Conservation (phyloP, 2,113 vertebrate species). For the Heterotilapia buettikoferi region DNA sequence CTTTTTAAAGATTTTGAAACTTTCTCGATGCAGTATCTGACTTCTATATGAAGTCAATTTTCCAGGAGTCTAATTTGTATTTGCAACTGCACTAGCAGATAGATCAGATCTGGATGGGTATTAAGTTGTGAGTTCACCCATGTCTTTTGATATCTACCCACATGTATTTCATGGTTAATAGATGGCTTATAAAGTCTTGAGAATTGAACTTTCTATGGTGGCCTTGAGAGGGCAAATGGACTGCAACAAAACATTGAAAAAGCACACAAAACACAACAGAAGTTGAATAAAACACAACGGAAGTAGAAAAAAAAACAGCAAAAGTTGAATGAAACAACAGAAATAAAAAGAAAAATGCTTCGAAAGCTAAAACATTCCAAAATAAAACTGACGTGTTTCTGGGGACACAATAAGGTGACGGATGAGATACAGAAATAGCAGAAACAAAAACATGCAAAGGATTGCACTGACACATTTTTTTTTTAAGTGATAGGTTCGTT, state of each 20-base stretch:
- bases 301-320: rapidly evolving
- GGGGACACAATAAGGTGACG: background rate
- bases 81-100: background rate
- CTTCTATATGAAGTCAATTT: background rate
- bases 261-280: background rate
- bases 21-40: background rate
- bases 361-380: background rate
- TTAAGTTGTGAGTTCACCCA: background rate
- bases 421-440: background rate
- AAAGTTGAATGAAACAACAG: background rate
- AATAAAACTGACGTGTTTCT: background rate
- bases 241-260: background rate
- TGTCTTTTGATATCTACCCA: background rate
- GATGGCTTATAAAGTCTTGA: background rate
- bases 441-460: background rate
- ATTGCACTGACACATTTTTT: background rate
- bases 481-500: background rate
- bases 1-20: background rate
- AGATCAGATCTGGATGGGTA: background rate
- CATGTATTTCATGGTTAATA: background rate
- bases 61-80: background rate
- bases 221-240: background rate
- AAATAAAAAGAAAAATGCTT: background rate
- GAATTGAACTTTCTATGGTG: background rate
- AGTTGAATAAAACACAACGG: background rate